Evolutionary conservation across 35 echinoderm and acorn worm species (phyloP).

Genomic region (Acanthaster planci): DNA sequence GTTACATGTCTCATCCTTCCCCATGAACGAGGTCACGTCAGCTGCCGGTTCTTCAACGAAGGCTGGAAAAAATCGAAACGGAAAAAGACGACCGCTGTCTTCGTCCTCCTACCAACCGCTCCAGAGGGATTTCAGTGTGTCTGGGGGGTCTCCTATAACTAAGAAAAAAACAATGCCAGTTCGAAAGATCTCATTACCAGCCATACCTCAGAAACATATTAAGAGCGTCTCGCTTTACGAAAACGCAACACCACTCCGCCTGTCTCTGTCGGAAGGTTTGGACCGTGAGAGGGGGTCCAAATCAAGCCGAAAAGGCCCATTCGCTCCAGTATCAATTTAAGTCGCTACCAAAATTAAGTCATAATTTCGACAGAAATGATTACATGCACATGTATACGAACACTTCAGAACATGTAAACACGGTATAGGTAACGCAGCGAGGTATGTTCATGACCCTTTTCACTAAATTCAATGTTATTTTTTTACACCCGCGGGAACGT

Average conservation of each 20-base stretch:
- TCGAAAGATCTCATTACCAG: constrained; percentile 9
- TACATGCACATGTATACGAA: too few species aligned
- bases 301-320: constrained; percentile 8
- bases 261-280: constrained; percentile 42
- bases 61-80: neutral
- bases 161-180: neutral
- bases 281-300: constrained; percentile 1
- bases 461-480: too few species aligned
- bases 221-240: constrained; percentile 56
- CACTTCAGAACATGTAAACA: too few species aligned
- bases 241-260: constrained; percentile 50
- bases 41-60: neutral
- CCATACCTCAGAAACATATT: neutral
- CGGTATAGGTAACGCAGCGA: too few species aligned
- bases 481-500: too few species aligned
- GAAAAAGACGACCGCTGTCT: neutral
- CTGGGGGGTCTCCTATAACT: neutral
- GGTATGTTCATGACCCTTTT: too few species aligned
- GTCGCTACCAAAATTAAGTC: too few species aligned
- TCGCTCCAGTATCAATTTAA: constrained; percentile 46
- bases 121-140: constrained; percentile 21
- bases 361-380: too few species aligned
- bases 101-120: constrained; percentile 54
- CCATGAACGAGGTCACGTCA: neutral
- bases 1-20: constrained; percentile 27